Conservation (phyloP, 2,888 invertebrate species). For the Poecilobothrus nobilitatus region DNA sequence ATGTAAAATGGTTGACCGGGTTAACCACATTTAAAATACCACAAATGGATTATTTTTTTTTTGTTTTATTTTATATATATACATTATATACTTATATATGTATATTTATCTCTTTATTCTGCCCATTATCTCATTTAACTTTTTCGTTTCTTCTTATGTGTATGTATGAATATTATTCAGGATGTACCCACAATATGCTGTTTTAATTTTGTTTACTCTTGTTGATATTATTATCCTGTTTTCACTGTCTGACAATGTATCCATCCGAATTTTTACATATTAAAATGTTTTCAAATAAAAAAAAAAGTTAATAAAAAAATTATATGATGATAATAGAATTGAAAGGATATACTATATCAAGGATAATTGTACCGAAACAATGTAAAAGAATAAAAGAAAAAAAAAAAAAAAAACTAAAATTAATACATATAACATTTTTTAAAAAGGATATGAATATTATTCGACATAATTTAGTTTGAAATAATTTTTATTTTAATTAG, state of each 20-base stretch:
- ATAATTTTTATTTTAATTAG: too few species aligned
- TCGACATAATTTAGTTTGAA: too few species aligned
- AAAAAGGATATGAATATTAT: too few species aligned
- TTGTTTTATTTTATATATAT: too few species aligned
- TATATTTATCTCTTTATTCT: too few species aligned
- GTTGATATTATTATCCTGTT: slow-evolving; percentile 2
- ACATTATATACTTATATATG: too few species aligned
- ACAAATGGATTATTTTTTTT: not conserved
- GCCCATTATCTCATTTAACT: not conserved
- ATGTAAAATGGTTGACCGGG: slow-evolving; percentile 6
- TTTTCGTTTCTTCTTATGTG: too few species aligned
- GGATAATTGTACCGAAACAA: not conserved
- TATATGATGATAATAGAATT: not conserved
- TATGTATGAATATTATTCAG: not conserved
- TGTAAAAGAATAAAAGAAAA: not conserved
- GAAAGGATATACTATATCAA: not conserved
- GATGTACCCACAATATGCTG: not conserved
- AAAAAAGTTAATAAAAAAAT: too few species aligned
- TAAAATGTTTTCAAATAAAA: not conserved
- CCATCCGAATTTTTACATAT: not conserved
- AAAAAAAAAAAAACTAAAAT: too few species aligned
- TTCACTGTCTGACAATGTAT: not conserved
- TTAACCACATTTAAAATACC: slow-evolving; percentile 6
- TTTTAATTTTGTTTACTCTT: not conserved
- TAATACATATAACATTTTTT: too few species aligned